Evolutionary conservation across 1,140 invertebrate species (phyloP), one percentile per base, ranked within the genome.

Genomic region (Plectrocnemia conspersa): DNA sequence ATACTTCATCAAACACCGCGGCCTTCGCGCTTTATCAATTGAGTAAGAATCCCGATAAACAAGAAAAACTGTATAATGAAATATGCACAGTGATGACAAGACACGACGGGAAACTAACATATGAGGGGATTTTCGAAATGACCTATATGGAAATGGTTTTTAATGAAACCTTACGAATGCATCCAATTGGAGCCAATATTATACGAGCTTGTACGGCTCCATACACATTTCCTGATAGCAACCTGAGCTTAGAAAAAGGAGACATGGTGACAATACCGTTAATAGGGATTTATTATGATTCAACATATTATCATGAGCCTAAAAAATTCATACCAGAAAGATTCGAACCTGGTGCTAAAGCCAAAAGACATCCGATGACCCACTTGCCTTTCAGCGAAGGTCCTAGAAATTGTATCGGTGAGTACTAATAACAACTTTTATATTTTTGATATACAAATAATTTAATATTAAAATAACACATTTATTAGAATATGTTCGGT

Each of bases 1-100:
- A 83, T 16, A 79, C 78, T 0, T 76, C 76, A 0, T 66, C 76
- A 5, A 68, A 66, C 10, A 53, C 72, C 0, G 64, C 81, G 35
- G 58, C 65, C 3, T 74, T 70, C 41, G 54, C 65, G 2, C 36
- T 69, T 1, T 75, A 74, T 58, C 64, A 70, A 35, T 64, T 83
- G 33, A 73, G 77, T 0, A 54, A 64, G 15, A 65, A 81, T 65
- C 71, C 68, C 13, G 71, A 78, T 3, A 62, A 75, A 24, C 79
- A 82, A 61, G 63, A 75, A 7, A 68, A 66, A 62, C 21, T 80
- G 2, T 62, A 66, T 3, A 59, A 68, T 16, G 79, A 81, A 65
- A 70, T 82, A 4, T 62, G 72, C 15, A 47, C 58, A 11, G 60
- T 66, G 10, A 25, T 66, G 16, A 56, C 64, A 6, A 60, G 62